phyloP scores from a whole-genome alignment of 2,797 vertebrate species.

The Caiman crocodilus region DNA sequence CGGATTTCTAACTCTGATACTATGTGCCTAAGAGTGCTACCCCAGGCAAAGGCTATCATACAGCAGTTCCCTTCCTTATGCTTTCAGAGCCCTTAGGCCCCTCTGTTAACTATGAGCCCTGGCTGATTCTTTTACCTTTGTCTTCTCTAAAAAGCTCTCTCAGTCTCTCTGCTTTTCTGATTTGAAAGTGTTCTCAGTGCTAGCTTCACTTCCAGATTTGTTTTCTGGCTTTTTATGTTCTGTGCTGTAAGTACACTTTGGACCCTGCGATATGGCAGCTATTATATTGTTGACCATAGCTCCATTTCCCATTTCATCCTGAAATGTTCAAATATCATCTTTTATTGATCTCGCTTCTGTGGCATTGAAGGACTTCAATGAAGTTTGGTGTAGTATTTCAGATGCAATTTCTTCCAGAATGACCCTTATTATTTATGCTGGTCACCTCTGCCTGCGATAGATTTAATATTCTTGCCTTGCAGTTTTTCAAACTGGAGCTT shows the following conservation, averaged over 20 bases:
- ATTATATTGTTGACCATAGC: not conserved
- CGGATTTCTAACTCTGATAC: not conserved
- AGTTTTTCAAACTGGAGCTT: not conserved
- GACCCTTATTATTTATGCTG: not conserved
- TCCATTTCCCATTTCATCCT: conserved; percentile 19
- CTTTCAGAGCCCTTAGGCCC: not conserved
- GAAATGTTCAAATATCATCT: not conserved
- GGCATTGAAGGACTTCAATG: not conserved
- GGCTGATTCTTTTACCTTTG: not conserved
- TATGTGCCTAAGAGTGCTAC: not conserved
- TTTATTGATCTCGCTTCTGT: not conserved
- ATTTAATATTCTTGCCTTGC: conserved; percentile 1
- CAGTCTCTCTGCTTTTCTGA: not conserved
- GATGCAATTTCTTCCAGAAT: not conserved
- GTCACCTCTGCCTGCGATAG: not conserved
- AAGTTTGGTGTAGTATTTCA: conserved; percentile 28
- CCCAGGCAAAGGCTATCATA: not conserved
- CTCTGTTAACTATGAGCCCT: not conserved
- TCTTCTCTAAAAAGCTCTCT: not conserved
- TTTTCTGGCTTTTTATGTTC: rapidly evolving
- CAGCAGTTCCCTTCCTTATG: not conserved
- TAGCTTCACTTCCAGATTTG: not conserved
- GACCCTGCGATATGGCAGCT: not conserved
- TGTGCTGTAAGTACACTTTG: not conserved
- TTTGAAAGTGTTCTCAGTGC: not conserved